A percentile compares a stretch with the other conserved stretches of the same genome.
phyloP scores from a whole-genome alignment of 2,797 vertebrate genomes.

The Lemur catta region DNA sequence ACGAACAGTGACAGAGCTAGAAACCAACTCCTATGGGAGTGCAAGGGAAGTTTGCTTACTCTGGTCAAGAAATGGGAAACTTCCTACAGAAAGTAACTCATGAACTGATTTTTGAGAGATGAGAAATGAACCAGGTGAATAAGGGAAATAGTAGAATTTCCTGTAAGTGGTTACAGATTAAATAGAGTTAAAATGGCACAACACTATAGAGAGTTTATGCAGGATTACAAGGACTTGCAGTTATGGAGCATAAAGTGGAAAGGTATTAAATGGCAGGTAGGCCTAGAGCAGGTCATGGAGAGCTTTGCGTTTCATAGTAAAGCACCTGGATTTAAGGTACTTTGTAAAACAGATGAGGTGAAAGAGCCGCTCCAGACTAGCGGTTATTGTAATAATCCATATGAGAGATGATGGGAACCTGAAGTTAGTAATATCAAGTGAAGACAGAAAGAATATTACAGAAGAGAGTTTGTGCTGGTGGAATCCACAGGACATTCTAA shows the following conservation, averaged over 20 bases:
- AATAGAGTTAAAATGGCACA: background rate
- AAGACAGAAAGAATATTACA: background rate
- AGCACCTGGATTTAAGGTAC: background rate
- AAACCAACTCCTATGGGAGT: background rate
- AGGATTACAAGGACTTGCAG: background rate
- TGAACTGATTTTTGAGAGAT: background rate
- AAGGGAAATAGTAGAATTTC: background rate
- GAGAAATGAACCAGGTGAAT: background rate
- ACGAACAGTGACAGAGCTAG: background rate
- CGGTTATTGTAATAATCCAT: background rate
- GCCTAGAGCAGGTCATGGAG: background rate
- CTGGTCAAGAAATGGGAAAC: background rate
- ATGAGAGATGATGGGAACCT: background rate
- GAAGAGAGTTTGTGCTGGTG: background rate
- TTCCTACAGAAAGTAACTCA: background rate
- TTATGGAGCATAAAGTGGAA: background rate
- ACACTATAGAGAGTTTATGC: background rate
- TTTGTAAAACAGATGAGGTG: background rate
- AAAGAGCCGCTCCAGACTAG: background rate
- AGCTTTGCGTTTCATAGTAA: background rate
- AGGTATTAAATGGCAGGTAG: background rate
- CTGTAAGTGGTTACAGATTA: background rate
- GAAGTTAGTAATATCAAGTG: background rate
- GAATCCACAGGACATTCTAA: background rate
- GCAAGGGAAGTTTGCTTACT: background rate